Evolutionary conservation across 2,888 invertebrate genomes (phyloP), one percentile per base, ranked within the genome.

Genomic region (Hypercompe scribonia): DNA sequence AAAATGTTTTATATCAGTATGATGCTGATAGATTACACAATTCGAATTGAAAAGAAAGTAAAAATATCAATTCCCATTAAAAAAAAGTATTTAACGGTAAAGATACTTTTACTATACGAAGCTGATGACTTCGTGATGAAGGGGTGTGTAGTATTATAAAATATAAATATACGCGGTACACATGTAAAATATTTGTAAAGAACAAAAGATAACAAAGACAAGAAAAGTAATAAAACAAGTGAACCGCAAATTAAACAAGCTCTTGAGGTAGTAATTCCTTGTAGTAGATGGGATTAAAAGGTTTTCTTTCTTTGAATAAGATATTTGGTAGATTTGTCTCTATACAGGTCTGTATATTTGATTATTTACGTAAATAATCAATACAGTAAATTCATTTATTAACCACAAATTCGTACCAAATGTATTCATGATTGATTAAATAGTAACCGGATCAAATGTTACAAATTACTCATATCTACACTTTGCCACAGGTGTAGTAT

Each of bases 371-470:
- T 54, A 2, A 58, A 58, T 58, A 15, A 58, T 31, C 42, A 31
- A 66, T 66, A 3, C 39, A 66, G 28, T 1, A 28, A 18, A 66
- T 66, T 46, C 21, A 46, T 66, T 46, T 66, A 42, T 33, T 31
- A 31, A 54, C 7, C 58, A 66, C n/a, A 54, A 34, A n/a, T 24
- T 58, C n/a, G 28, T 71, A 58, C 36, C 24, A 31, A 66, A 2
- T 10, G 28, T 50, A 65, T 33, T 46, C 42, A 34, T 34, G 36
- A 8, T 70, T 64, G 36, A 68, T 58, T 61, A 61, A 61, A 69
- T 34, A 68, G 34, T 54, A 33, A 54, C 50, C 34, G 54, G 34
- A 50, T 68, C 34, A 68, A 54, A 68, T 54, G 18, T 34, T 15
- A 34, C 63, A 64, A 50, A 67, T 50, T 68, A 31, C 0, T 3